Evolutionary conservation across 2,797 vertebrate species (phyloP), one percentile per base, ranked within the genome.

Genomic region (Benthosema pterotum): DNA sequence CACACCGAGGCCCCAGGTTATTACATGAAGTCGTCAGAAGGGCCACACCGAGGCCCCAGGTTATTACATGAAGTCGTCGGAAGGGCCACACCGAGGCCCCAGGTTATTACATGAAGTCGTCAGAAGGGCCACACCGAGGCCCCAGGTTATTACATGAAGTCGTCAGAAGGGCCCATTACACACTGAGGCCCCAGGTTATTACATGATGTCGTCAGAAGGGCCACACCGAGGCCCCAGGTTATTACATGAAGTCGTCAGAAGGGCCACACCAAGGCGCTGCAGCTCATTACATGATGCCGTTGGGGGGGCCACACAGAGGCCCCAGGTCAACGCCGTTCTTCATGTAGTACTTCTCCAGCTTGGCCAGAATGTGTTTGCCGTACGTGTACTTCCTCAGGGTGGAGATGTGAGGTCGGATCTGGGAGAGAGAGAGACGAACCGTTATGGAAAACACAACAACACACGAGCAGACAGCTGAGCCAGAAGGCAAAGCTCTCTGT

Each of bases 301-400:
- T 99, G 1, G 97, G 96, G 2, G 97, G 97, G 1, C 96, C 97
- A 0, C 96, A 98, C 56, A 99, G 95, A 28, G 97, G 96, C 67
- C 97, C 96, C 55, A 99, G 83, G 83, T 99, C 97, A 16, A 99
- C 96, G 0, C 97, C 97, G 0, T 99, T 99, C 88, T 99, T 99
- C 97, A 99, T 98, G 90, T 99, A 99, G 91, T 99, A 99, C 9
- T 99, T 99, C 92, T 99, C 97, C 92, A 99, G 93, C 94, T 99
- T 99, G 92, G 97, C 97, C 89, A 99, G 83, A 63, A 99, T 99
- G 94, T 99, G 97, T 91, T 99, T 99, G 61, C 97, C 97, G 0
- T 99, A 99, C 3, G 97, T 99, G 83, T 99, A 99, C 72, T 99
- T 99, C 77, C 97, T 95, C 78, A 99, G 94, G 28, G 97, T 99